These are phyloP conservation scores for Drosophila tani DNA, from an alignment of 1,140 invertebrate genomes.

Conservation along the genomic window DNA sequence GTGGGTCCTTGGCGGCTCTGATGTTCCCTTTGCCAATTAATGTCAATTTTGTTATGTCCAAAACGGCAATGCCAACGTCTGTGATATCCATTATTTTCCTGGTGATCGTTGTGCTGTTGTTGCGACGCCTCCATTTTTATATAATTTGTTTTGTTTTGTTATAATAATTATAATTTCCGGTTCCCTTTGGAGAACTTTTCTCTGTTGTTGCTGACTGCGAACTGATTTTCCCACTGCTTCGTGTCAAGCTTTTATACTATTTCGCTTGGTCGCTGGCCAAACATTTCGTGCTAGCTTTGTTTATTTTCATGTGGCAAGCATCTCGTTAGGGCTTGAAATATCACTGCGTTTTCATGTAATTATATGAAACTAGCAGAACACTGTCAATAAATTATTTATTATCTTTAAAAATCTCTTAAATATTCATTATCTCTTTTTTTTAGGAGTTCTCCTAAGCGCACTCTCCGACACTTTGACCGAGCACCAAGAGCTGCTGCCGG, in stretches of 20 bases:
- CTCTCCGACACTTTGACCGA: slow-evolving; percentile 89
- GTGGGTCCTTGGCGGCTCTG: too few relatives aligned
- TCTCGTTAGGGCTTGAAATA: background rate
- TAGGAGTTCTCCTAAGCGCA: slow-evolving; percentile 90
- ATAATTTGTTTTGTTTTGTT: background rate
- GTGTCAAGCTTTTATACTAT: background rate
- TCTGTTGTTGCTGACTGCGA: background rate
- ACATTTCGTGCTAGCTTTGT: slow-evolving; percentile 9
- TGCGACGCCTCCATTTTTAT: background rate
- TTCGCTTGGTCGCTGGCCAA: background rate
- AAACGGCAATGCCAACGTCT: slow-evolving; percentile 1
- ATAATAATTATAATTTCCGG: too few relatives aligned
- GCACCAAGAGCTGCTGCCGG: slow-evolving; percentile 88
- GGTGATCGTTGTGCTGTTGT: background rate
- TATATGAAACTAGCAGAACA: background rate
- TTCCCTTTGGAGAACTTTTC: background rate
- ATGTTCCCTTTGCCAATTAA: background rate
- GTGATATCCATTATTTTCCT: background rate
- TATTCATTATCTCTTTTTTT: background rate
- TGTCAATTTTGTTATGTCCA: slow-evolving; percentile 11
- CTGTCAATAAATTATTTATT: background rate
- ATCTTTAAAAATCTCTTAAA: background rate
- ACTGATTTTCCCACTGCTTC: background rate
- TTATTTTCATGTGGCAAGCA: slow-evolving; percentile 3
- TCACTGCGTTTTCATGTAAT: background rate